phyloP scores from a whole-genome alignment of 1,140 invertebrate genomes.

The Halictus rubicundus region DNA sequence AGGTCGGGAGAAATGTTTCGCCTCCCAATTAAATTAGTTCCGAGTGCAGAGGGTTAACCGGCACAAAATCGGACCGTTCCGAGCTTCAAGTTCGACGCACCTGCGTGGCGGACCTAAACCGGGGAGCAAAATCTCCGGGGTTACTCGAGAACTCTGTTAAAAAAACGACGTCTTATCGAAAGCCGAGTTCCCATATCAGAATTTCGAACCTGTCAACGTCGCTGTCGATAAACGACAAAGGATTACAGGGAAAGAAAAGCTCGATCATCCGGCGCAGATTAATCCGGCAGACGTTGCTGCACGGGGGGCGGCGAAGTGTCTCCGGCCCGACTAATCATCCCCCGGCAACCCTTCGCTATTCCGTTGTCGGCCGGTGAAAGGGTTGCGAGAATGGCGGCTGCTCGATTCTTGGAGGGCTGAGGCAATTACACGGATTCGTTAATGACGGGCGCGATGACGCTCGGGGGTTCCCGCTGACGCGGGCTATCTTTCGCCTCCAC shows the following conservation, averaged over 20 bases:
- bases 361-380: slow-evolving; percentile 20
- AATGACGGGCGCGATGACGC: slow-evolving; percentile 55
- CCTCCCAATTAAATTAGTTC: no score
- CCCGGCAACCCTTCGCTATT: background rate
- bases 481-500: slow-evolving; percentile 29
- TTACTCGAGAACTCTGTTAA: no score
- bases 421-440: slow-evolving; percentile 56
- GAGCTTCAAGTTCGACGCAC: no score
- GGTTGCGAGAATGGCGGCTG: slow-evolving; percentile 44
- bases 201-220: no score
- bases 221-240: background rate
- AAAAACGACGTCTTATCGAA: no score
- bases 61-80: no score
- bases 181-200: no score
- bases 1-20: no score
- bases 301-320: background rate
- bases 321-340: background rate
- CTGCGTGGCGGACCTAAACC: no score
- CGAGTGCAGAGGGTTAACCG: no score
- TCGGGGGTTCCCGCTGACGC: slow-evolving; percentile 36
- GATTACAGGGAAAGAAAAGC: background rate
- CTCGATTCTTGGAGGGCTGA: slow-evolving; percentile 50
- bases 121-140: no score
- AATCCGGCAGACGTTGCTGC: background rate
- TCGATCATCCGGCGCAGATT: background rate